Evolutionary conservation across 2,888 invertebrate genomes (phyloP).

Genomic region (Leucania comma): DNA sequence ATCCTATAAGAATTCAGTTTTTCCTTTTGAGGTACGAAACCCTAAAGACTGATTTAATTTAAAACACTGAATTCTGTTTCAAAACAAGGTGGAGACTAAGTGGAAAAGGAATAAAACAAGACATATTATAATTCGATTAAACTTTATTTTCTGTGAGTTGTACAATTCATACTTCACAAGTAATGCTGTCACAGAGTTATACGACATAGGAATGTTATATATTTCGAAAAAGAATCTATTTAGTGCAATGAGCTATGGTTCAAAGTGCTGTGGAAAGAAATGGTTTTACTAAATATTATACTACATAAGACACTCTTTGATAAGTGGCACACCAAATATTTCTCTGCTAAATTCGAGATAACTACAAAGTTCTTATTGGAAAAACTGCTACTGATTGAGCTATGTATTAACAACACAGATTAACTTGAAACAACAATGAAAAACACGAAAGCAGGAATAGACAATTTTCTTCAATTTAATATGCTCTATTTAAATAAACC

Average conservation of each 20-base stretch:
- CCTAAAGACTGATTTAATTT: too few species aligned
- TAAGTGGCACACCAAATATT: constrained; percentile 38
- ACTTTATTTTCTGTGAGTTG: constrained; percentile 59
- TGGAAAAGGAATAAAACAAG: constrained; percentile 21
- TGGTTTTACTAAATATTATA: constrained; percentile 34
- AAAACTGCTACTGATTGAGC: constrained; percentile 30
- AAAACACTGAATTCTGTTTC: neutral
- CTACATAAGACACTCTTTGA: constrained; percentile 48
- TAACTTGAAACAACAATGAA: constrained; percentile 15
- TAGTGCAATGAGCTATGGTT: constrained; percentile 44
- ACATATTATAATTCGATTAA: constrained; percentile 56
- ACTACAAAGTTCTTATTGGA: constrained; percentile 19
- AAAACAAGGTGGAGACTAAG: neutral
- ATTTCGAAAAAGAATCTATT: constrained; percentile 40
- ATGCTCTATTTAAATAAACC: constrained; percentile 35
- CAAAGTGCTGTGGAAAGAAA: constrained; percentile 35
- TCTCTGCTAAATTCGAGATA: constrained; percentile 16
- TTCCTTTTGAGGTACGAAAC: too few species aligned
- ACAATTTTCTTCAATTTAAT: constrained; percentile 12
- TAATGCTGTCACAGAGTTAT: constrained; percentile 50
- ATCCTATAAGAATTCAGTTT: too few species aligned
- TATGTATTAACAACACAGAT: constrained; percentile 15
- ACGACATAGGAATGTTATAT: constrained; percentile 62
- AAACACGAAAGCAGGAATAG: constrained; percentile 35
- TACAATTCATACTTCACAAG: constrained; percentile 53